Percentiles rank a stretch among this genome's conserved stretches.
Conservation (phyloP, 2,888 invertebrate species). For the Pasiphila rectangulata region DNA sequence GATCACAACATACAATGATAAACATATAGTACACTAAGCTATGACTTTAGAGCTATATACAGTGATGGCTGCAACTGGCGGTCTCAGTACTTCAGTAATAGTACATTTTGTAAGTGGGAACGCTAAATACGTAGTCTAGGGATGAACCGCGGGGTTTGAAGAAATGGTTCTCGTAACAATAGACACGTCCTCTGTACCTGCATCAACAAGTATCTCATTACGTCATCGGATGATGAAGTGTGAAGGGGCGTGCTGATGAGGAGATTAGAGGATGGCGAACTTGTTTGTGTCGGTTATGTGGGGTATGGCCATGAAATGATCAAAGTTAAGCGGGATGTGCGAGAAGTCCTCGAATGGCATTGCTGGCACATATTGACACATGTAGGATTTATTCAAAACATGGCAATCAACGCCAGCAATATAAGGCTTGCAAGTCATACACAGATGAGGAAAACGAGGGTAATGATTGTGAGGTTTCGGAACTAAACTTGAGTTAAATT, state of each 20-base stretch:
- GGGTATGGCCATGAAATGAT: conserved; percentile 2
- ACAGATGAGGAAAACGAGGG: too few relatives aligned
- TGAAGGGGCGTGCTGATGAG: conserved; percentile 39
- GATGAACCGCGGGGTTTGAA: conserved; percentile 74
- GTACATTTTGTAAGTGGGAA: conserved; percentile 77
- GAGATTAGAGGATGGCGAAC: conserved; percentile 36
- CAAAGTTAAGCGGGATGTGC: not conserved
- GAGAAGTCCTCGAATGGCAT: too few relatives aligned
- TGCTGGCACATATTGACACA: too few relatives aligned
- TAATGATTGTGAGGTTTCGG: too few relatives aligned
- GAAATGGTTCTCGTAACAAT: conserved; percentile 80
- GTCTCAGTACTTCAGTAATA: conserved; percentile 61
- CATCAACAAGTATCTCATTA: conserved; percentile 63
- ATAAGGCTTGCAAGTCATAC: too few relatives aligned
- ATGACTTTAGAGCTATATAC: conserved; percentile 51
- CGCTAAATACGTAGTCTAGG: conserved; percentile 77
- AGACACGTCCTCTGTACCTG: conserved; percentile 79
- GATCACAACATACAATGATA: conserved; percentile 69
- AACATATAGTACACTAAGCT: conserved; percentile 55
- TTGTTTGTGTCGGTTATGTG: conserved; percentile 6
- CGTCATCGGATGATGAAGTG: conserved; percentile 32
- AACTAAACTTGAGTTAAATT: too few relatives aligned
- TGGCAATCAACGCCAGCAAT: too few relatives aligned
- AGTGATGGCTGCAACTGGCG: conserved; percentile 37
- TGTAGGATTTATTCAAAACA: too few relatives aligned